Conservation (phyloP, 2,888 invertebrate species). For the Gordius sp. region DNA sequence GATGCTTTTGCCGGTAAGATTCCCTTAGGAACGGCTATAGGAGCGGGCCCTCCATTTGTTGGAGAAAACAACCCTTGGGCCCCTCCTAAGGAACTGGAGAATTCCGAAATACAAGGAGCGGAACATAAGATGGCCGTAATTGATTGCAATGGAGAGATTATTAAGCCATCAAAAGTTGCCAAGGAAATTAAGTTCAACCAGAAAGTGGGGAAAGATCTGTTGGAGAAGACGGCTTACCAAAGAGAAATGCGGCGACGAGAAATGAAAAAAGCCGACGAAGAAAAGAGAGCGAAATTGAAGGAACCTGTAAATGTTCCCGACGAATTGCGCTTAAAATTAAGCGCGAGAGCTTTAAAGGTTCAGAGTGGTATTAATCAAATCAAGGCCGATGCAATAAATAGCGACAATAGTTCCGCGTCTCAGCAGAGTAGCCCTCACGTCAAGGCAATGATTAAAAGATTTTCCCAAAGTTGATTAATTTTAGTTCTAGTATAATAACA, state of each 20-base stretch:
- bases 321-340: neutral
- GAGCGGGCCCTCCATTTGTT: neutral
- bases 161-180: neutral
- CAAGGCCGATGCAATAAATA: too few species aligned
- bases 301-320: neutral
- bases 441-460: too few species aligned
- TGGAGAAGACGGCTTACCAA: neutral
- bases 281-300: slow-evolving; percentile 21
- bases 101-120: neutral
- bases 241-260: neutral
- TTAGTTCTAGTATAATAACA: too few species aligned
- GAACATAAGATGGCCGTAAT: neutral
- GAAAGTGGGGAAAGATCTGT: neutral
- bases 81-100: too few species aligned
- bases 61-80: neutral
- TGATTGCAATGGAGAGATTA: too few species aligned
- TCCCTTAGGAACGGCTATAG: neutral
- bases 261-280: neutral
- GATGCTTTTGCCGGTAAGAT: neutral
- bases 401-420: too few species aligned
- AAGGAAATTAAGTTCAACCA: neutral
- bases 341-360: neutral
- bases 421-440: too few species aligned
- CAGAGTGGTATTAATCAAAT: too few species aligned
- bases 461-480: too few species aligned